Base-by-base conservation (phyloP, 2,888 invertebrate genomes). In the Erebia epiphron region DNA sequence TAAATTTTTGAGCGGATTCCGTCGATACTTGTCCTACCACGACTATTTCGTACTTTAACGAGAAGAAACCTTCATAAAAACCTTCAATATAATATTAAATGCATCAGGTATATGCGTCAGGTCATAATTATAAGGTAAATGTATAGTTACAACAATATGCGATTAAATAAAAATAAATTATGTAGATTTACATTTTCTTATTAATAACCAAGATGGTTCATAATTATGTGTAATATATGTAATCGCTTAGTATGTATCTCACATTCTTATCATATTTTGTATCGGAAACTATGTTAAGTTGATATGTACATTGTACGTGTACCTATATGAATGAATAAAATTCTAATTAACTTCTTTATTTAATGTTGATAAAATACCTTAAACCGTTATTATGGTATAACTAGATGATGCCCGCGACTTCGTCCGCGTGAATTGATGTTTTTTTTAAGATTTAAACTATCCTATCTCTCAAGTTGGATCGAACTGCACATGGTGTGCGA, bases 121-220 rank as follows among this genome's bases (percentile, higher is more conserved):
- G 35, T 35, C 35, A 58, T 14, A 3, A 9, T 9, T 13, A 9
- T 41, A n/a, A 13, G 9, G n/a, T 10, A 41, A 60, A 41, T 3
- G 16, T 16, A 43, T 7, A 35, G 13, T 13, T 8, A 61, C 18
- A 61, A 61, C 16, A 16, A 18, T 46, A 46, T 43, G 13, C 43
- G 16, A 61, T 62, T 49, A 62, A 46, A 62, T 49, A 62, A 49
- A 62, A 46, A 62, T 62, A 62, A 49, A 62, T 62, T 26, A 62
- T 49, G 43, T 11, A 46, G 18, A 18, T 61, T 35, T 18, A 18
- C 43, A 61, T 49, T 62, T 62, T 62, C 62, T 62, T 49, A 49
- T 62, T 62, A 62, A 46, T 21, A 62, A 14, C 49, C 49, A 26
- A 49, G 62, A 62, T 62, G 49, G 49, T 49, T 11, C 43, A 61